Percentiles rank a stretch among this genome's conserved stretches.
phyloP scores from a whole-genome alignment of 2,797 vertebrate species.

The Bufotes viridis region DNA sequence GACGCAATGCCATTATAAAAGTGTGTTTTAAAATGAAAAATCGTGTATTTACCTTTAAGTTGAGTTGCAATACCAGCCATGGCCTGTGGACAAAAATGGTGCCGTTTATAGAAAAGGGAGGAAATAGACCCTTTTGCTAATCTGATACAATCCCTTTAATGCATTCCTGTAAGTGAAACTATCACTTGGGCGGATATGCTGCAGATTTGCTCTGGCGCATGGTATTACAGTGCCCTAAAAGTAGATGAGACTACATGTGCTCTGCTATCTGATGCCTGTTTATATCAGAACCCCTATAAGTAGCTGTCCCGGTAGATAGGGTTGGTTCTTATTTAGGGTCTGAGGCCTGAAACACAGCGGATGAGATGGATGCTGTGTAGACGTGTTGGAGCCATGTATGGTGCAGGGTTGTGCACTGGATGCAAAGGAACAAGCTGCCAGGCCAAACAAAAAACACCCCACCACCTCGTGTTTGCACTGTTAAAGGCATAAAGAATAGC shows the following conservation, averaged over 20 bases:
- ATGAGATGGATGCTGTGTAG: not conserved
- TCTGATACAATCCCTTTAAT: too few relatives aligned
- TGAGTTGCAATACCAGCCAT: not conserved
- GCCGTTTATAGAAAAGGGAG: not conserved
- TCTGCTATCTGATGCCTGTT: not conserved
- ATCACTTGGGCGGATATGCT: too few relatives aligned
- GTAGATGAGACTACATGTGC: not conserved
- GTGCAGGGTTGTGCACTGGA: not conserved
- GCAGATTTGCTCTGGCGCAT: too few relatives aligned
- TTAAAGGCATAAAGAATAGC: not conserved
- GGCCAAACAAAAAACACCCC: not conserved
- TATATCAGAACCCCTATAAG: not conserved
- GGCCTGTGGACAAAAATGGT: not conserved
- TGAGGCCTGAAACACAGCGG: not conserved
- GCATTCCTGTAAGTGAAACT: too few relatives aligned
- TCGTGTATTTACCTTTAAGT: too few relatives aligned
- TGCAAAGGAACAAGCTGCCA: not conserved
- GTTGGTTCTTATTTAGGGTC: not conserved
- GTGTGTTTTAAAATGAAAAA: too few relatives aligned
- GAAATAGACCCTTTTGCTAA: not conserved
- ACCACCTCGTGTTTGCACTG: not conserved
- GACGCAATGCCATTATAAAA: too few relatives aligned
- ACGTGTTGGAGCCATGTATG: not conserved
- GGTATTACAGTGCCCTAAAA: too few relatives aligned
- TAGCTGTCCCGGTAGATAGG: not conserved